Base-by-base conservation (phyloP, 2,113 vertebrate species). In the Pantherophis guttatus region DNA sequence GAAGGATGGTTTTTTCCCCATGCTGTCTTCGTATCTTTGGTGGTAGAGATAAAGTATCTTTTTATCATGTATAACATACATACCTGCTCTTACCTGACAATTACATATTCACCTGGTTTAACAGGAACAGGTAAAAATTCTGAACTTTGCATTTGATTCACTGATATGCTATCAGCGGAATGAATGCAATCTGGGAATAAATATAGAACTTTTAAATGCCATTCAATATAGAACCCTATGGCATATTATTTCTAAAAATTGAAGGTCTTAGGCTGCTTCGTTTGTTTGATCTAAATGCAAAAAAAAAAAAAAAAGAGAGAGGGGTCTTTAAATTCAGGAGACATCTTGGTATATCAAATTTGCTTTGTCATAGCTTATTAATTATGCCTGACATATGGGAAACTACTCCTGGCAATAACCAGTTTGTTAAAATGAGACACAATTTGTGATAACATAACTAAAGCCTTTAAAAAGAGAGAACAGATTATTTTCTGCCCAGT, bases 401-500 rank as follows among this genome's bases (percentile, higher is more conserved):
- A 54, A 81, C 55, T 52, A 5, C 75, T 93, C 24, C 90, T 95
- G 91, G 92, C 62, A 92, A 39, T 0, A 24, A 2, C 53, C 93
- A 70, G 8, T 86, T 90, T 95, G 62, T 95, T 92, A 93, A 95
- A 95, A 94, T 33, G 0, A 19, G 6, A 50, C 39, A 53, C 13
- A 62, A 9, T 91, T 95, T 95, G 39, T 93, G 93, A 94, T 94
- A 95, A 88, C 92, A 44, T 75, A 92, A 85, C 57, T 55, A 90
- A 92, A 93, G 53, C 54, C 29, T 93, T 62, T 29, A 59, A 39
- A 93, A 92, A 50, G 91, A 58, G 86, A 91, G 93, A 96, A 48
- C 70, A 86, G 53, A 24, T 88, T 65, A 17, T 81, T 55, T 15
- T 55, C 94, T 0, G 0, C 15, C 44, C 7, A 13, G 87, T 94